A percentile compares a stretch with the other conserved stretches of the same genome.
phyloP scores from a whole-genome alignment of 2,888 invertebrate species.

The Nemurella pictetii region DNA sequence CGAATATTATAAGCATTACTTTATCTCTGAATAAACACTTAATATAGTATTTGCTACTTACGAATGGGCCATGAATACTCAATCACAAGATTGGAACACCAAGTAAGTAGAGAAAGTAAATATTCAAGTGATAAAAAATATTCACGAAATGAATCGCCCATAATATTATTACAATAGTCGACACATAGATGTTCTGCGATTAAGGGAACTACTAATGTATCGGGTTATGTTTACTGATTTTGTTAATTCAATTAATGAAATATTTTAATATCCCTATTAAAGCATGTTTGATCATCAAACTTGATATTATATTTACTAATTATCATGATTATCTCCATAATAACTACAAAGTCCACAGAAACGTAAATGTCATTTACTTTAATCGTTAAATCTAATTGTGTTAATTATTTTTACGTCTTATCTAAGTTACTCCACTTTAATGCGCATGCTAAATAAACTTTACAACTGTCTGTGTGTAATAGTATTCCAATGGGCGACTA shows the following conservation, averaged over 20 bases:
- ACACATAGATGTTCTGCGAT: no score
- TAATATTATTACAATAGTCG: no score
- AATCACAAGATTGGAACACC: no score
- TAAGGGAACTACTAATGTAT: not conserved
- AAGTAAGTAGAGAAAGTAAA: no score
- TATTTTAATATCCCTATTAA: not conserved
- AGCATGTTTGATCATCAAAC: not conserved
- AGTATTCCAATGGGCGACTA: not conserved
- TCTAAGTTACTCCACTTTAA: conserved; percentile 4
- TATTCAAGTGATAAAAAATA: no score
- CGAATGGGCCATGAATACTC: no score
- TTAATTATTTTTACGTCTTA: conserved; percentile 21
- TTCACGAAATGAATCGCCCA: no score
- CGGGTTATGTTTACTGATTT: not conserved
- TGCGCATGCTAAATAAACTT: not conserved
- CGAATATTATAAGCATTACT: no score
- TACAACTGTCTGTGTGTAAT: not conserved
- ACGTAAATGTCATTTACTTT: conserved; percentile 26
- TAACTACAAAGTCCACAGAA: conserved; percentile 20
- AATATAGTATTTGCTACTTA: no score
- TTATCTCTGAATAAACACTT: no score
- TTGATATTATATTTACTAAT: not conserved
- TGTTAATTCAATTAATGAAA: not conserved
- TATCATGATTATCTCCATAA: conserved; percentile 13
- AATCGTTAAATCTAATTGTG: conserved; percentile 29